phyloP scores from a whole-genome alignment of 2,888 invertebrate genomes.

The Erebia palarica region DNA sequence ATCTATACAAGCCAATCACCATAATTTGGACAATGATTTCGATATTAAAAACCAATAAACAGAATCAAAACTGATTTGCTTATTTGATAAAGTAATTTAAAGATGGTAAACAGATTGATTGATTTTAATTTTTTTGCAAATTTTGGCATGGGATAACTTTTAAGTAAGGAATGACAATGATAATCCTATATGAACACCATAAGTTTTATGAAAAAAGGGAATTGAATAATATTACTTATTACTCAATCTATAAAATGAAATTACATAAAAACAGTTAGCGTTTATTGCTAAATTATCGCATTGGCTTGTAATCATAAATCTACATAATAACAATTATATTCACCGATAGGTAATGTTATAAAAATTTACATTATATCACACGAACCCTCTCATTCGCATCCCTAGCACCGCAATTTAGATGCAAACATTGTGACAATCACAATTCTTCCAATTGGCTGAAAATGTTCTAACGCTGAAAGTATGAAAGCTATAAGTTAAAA shows the following conservation, averaged over 20 bases:
- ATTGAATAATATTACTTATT: no score
- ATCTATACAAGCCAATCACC: slow-evolving; percentile 46
- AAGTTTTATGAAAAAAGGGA: no score
- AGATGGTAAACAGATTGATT: no score
- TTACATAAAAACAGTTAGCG: not conserved
- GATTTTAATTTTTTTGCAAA: no score
- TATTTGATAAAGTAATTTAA: no score
- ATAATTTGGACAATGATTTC: slow-evolving; percentile 27
- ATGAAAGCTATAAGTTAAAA: no score
- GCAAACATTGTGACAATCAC: not conserved
- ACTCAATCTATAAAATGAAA: no score
- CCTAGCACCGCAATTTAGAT: not conserved
- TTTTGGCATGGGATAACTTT: no score
- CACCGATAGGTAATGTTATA: slow-evolving; percentile 55
- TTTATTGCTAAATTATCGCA: slow-evolving; percentile 29
- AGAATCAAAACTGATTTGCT: not conserved
- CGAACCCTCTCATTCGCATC: slow-evolving; percentile 52
- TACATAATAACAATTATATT: slow-evolving; percentile 42
- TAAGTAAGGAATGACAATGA: no score
- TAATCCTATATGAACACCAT: no score
- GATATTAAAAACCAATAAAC: not conserved
- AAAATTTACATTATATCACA: slow-evolving; percentile 78
- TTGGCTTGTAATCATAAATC: slow-evolving; percentile 30
- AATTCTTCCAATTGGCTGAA: not conserved
- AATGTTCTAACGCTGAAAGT: not conserved